These are phyloP conservation scores for Tragelaphus strepsiceros DNA, from an alignment of 2,113 vertebrate genomes.

Conservation along the genomic window DNA sequence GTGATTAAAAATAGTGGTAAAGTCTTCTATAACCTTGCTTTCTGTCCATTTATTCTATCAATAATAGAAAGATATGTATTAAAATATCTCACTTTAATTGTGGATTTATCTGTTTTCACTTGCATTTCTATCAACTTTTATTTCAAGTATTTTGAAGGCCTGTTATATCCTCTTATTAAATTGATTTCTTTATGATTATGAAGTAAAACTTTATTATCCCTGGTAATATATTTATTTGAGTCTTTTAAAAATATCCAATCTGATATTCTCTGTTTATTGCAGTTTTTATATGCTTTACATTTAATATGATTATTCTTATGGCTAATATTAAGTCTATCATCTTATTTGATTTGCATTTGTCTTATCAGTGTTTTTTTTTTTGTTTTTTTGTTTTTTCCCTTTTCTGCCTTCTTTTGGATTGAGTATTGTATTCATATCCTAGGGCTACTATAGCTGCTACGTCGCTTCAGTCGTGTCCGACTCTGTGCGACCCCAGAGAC, in stretches of 20 bases:
- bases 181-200: neutral
- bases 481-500: no score
- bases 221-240: neutral
- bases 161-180: neutral
- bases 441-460: neutral
- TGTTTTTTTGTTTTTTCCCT: no score
- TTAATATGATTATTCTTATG: neutral
- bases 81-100: neutral
- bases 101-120: neutral
- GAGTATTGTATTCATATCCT: neutral
- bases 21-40: neutral
- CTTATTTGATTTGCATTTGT: neutral
- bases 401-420: neutral
- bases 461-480: no score
- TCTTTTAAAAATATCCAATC: neutral
- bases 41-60: neutral
- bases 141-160: neutral
- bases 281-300: neutral
- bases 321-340: neutral
- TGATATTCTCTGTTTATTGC: neutral
- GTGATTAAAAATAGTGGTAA: neutral
- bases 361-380: neutral
- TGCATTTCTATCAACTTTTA: neutral
- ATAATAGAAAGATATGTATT: neutral
- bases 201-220: neutral